Base-by-base conservation (phyloP, 1,140 invertebrate species). In the Probaryconus sp. region DNA sequence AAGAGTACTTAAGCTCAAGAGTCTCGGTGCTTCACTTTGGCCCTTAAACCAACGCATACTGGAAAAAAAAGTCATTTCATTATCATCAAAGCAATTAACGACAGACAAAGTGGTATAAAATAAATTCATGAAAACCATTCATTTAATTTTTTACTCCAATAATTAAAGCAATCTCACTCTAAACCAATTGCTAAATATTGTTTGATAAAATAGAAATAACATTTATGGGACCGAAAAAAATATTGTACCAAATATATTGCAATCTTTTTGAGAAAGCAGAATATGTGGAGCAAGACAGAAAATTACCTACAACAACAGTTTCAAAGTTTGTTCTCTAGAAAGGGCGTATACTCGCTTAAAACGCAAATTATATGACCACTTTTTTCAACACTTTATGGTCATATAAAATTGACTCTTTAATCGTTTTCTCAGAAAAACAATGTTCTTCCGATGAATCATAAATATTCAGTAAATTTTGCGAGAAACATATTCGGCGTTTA, bases 31-130 rank as follows among this genome's bases (percentile, higher is more conserved):
- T 84, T 92, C 91, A 76, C 89, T 89, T 78, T 89, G 87, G 82
- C 90, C 91, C 65, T 89, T 91, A 88, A 92, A 93, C 92, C 92
- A 93, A 87, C 91, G 91, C 92, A 93, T 93, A 77, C 85, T 87
- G 78, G 42, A 86, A 48, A 35, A 60, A 51, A 64, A 42, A 51
- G 43, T 2, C 10, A 42, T 5, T 26, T 20, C n/a, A 24, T 35
- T 28, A 45, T 48, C 47, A 60, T 53, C 16, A 40, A 37, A 26
- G 37, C 16, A 37, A 50, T 50, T 50, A 47, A 4, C 21, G 7
- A 24, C 21, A 7, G 21, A 24, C 21, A 7, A 43, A 47, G 14
- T 30, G 21, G 5, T 6, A 26, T 21, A 26, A 20, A 47, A 11
- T 47, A 26, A 28, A 5, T 31, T 9, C n/a, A 31, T 2, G 21